A percentile compares a stretch with the other conserved stretches of the same genome.
Evolutionary conservation across 92 coral and sea anemone species (phyloP).

Genomic region (Palythoa heliodiscus): DNA sequence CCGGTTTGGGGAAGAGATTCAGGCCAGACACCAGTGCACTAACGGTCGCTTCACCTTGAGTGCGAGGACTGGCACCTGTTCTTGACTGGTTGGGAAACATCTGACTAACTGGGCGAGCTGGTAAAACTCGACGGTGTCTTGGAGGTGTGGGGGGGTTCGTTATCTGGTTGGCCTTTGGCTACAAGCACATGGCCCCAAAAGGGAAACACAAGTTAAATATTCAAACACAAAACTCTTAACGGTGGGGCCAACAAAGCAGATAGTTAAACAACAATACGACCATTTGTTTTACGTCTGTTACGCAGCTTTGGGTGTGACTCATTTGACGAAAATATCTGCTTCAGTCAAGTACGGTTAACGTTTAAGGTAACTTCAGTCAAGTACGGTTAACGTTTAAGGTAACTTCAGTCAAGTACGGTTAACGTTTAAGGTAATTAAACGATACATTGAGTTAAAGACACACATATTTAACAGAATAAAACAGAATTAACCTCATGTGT

Average conservation of each 20-base stretch:
- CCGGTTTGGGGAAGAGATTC: constrained; percentile 58
- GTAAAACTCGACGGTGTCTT: constrained; percentile 82
- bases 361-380: no score
- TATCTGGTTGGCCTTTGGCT: constrained; percentile 60
- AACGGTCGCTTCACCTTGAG: constrained; percentile 62
- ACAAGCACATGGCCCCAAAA: constrained; percentile 4
- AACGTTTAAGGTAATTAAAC: no score
- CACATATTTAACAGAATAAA: no score
- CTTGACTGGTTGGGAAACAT: constrained; percentile 62
- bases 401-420: no score
- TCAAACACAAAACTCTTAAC: not conserved
- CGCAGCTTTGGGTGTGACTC: no score
- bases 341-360: no score
- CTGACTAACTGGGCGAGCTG: constrained; percentile 82
- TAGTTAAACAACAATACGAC: not conserved
- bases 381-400: no score
- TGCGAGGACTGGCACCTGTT: constrained; percentile 50
- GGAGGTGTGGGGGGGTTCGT: constrained; percentile 89
- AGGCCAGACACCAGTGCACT: constrained; percentile 81
- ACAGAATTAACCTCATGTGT: no score
- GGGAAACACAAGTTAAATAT: not conserved
- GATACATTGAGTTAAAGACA: no score
- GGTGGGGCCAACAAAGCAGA: not conserved
- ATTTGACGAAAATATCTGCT: no score
- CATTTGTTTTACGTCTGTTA: no score